Conservation (phyloP, 2,797 vertebrate genomes). For the Cirrhinus molitorella region DNA sequence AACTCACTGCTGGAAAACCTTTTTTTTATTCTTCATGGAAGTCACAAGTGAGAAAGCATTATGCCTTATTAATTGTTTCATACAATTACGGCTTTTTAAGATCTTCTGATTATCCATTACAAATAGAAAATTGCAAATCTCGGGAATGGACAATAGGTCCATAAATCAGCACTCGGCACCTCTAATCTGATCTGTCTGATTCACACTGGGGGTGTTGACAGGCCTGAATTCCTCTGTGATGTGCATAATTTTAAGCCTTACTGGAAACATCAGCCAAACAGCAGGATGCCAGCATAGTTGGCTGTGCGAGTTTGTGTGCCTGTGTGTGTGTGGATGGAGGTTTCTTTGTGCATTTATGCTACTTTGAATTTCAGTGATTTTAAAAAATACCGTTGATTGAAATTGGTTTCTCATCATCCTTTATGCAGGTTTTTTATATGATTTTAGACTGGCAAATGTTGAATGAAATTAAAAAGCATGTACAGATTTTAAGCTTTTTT, state of each 20-base stretch:
- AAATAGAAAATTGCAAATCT: constrained; percentile 6
- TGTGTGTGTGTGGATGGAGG: background rate
- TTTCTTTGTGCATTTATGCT: background rate
- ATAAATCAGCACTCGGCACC: constrained; percentile 41
- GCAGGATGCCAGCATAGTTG: constrained; percentile 40
- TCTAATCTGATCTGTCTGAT: constrained; percentile 53
- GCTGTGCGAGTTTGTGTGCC: background rate
- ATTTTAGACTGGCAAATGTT: background rate
- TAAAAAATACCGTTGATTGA: background rate
- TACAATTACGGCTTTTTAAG: background rate
- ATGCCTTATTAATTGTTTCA: background rate
- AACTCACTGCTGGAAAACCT: background rate
- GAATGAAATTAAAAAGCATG: background rate
- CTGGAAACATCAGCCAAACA: constrained; percentile 48
- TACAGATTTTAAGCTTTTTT: background rate
- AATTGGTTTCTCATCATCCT: background rate
- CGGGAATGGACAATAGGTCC: constrained; percentile 28
- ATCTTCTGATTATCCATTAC: background rate
- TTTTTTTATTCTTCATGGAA: background rate
- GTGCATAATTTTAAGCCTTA: constrained; percentile 47
- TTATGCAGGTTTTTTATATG: background rate
- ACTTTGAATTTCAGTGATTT: background rate
- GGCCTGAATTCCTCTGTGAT: constrained; percentile 43
- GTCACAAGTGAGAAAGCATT: constrained; percentile 3
- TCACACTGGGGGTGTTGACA: constrained; percentile 48